Base-by-base conservation (phyloP, 2,888 invertebrate species). In the Theretra japonica region DNA sequence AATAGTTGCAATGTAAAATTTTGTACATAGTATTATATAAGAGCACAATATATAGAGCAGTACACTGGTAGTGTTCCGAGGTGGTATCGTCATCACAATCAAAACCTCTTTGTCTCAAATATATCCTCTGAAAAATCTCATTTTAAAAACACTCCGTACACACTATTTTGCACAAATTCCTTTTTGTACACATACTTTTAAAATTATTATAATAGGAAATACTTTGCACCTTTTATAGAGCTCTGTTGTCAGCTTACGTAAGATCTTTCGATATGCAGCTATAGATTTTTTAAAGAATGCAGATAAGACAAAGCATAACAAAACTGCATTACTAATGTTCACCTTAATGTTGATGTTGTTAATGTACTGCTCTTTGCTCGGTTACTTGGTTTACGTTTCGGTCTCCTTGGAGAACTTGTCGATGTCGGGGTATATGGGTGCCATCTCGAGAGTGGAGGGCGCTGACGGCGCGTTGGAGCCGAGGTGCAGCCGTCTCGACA, bases 381-480 rank as follows among this genome's bases (percentile, higher is more conserved):
- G 77, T 79, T 75, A 77, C 21, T 41, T 41, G 60, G 53, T 83
- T 96, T 97, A 97, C 92, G 97, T 97, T 92, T 97, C 97, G 73
- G 97, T 97, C 92, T 97, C 97, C 90, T 97, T 97, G 82, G 96
- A 96, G 89, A 95, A 97, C 86, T 96, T 97, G 79, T 97, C 96
- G 75, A 97, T 96, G 86, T 96, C 96, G 30, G 97, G 97, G 89
- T 98, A 98, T 74, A 97, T 97, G 6, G 97, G 97, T 72, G 97
- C 96, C 96, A 98, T 97, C 92, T 98, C 98, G 77, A 98, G 92
- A 23, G 98, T 98, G 71, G 97, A 97, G 0, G 98, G 98, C 3
- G 98, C 98, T 0, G 98, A 97, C 0, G 98, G 98, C 74, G 97
- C 96, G 86, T 97, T 96, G 80, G 97, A 96, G 69, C 96, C 96